Evolutionary conservation across 2,797 vertebrate genomes (phyloP), one percentile per base, ranked within the genome.

Genomic region (Acanthis flammea): DNA sequence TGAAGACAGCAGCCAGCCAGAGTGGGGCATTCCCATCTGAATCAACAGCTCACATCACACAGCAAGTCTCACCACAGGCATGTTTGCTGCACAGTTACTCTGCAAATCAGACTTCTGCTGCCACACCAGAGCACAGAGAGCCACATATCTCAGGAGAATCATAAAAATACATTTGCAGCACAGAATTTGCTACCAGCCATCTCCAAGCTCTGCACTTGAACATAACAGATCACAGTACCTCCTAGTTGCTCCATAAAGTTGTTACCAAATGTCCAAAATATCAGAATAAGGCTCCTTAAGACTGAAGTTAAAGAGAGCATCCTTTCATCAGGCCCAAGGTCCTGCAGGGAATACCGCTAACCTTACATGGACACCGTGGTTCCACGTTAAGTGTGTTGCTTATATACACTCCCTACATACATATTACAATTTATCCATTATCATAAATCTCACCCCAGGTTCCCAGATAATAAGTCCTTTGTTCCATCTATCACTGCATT

Each of bases 311-410:
- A 47, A 61, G 47, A 61, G 4, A 21, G 47, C 33, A 61, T 45
- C 41, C 25, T 61, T 61, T 47, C 35, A 25, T 47, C 33, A 76
- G 47, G 47, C 28, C 33, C 3, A 2, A 61, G 24, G 24, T 12
- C 24, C 39, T 76, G n/a, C 24, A 33, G 28, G n/a, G 47, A 30
- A 53, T 39, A 47, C 21, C 30, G 30, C 54, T 53, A 47, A 45
- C 24, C 24, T 53, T 45, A 67, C 0, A 0, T 30, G 54, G 47
- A 60, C 39, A 53, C 4, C 1, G 5, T 5, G 19, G n/a, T 12
- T 67, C 54, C 45, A 1, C 0, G 1, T 31, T 31, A 42, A 25
- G 22, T n/a, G 16, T 68, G 16, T 45, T 53, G 72, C 25, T 76
- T 21, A 61, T 25, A 39, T 6, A 61, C 30, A 25, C 47, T 47